phyloP scores from a whole-genome alignment of 92 coral and sea anemone genomes.

The Zoanthus sociatus region DNA sequence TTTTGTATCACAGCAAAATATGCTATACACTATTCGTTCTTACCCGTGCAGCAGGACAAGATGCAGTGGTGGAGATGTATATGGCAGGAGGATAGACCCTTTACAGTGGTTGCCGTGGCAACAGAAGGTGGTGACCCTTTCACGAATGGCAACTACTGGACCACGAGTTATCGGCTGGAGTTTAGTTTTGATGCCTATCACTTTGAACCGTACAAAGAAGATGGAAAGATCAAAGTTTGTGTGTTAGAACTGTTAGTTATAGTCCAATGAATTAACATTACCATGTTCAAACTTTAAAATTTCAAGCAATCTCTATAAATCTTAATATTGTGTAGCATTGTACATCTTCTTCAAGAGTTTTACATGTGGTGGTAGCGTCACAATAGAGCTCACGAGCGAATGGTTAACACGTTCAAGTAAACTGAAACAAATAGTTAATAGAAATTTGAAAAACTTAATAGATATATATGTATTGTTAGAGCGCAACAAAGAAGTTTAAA shows the following conservation, averaged over 20 bases:
- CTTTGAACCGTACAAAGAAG: conserved; percentile 44
- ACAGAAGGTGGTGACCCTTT: conserved; percentile 42
- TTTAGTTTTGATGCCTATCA: conserved; percentile 26
- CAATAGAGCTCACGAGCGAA: too few species aligned
- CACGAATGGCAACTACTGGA: conserved; percentile 27
- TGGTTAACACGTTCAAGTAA: too few species aligned
- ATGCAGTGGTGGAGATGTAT: conserved; percentile 45
- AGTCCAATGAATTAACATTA: too few species aligned
- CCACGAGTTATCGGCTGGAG: conserved; percentile 34
- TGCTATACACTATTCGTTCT: conserved; percentile 1
- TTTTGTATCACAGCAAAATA: neutral
- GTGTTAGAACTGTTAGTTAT: neutral
- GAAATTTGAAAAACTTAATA: too few species aligned
- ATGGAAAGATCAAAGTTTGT: conserved; percentile 39
- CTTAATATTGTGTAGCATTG: too few species aligned
- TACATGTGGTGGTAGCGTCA: too few species aligned
- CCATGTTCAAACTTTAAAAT: too few species aligned
- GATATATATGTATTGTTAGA: too few species aligned
- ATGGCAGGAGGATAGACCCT: conserved; percentile 31
- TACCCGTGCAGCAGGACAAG: conserved; percentile 21
- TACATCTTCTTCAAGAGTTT: too few species aligned
- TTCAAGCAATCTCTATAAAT: too few species aligned
- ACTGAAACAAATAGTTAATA: too few species aligned
- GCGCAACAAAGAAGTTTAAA: too few species aligned
- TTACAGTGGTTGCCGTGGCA: conserved; percentile 37